Conservation (phyloP, 2,797 vertebrate genomes). For the Adelosebastes latens region DNA sequence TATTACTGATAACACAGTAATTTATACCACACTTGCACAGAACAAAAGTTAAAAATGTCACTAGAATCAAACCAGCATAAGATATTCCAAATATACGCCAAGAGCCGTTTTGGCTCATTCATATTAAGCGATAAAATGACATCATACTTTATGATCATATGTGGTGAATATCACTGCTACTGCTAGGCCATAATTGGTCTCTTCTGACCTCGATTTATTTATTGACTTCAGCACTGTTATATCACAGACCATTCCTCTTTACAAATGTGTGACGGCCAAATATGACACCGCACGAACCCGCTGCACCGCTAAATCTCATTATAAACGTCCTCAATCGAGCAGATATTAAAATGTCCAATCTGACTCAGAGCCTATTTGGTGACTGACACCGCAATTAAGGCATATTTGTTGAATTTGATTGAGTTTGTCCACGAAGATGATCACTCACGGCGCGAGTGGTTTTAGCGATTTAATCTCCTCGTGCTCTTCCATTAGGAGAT, state of each 20-base stretch:
- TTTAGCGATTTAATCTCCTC: slow-evolving; percentile 55
- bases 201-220: neutral
- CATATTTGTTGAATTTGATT: slow-evolving; percentile 64
- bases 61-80: neutral
- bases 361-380: slow-evolving; percentile 55
- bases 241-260: slow-evolving; percentile 11
- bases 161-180: neutral
- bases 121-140: neutral
- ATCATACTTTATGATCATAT: neutral
- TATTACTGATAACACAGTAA: neutral
- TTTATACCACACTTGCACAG: neutral
- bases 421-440: slow-evolving; percentile 56
- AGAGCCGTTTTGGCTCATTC: neutral
- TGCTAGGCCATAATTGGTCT: neutral
- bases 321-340: slow-evolving; percentile 46
- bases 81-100: neutral
- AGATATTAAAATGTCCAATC: slow-evolving; percentile 64
- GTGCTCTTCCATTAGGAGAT: slow-evolving; percentile 41
- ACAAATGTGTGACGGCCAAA: slow-evolving; percentile 19
- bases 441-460: slow-evolving; percentile 33
- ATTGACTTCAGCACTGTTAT: neutral
- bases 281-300: neutral
- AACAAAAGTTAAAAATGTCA: neutral
- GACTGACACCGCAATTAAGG: slow-evolving; percentile 67
- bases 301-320: slow-evolving; percentile 44